A percentile compares a stretch with the other conserved stretches of the same genome.
Evolutionary conservation across 2,888 invertebrate species (phyloP).

Genomic region (Orchesellides sinensis): DNA sequence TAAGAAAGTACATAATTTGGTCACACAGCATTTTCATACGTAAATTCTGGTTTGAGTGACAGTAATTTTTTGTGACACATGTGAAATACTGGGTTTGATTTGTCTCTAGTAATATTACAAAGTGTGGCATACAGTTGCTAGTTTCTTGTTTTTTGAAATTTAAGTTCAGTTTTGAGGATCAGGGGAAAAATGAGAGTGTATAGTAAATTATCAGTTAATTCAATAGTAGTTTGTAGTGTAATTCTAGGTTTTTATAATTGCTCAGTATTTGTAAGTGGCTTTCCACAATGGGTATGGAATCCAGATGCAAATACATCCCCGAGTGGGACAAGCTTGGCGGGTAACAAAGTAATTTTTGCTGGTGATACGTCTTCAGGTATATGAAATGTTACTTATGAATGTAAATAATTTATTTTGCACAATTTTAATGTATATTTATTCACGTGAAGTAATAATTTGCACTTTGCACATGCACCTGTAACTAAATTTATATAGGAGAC

Average conservation of each 20-base stretch:
- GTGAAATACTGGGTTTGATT: too few species aligned
- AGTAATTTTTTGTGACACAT: too few species aligned
- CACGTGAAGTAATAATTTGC: not conserved
- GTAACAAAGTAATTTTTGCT: conserved; percentile 19
- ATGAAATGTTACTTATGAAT: not conserved
- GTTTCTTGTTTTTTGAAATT: not conserved
- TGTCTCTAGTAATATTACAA: too few species aligned
- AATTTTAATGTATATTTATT: not conserved
- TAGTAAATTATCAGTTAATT: not conserved
- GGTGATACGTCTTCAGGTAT: not conserved
- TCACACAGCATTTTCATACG: not conserved
- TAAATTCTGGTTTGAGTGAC: too few species aligned
- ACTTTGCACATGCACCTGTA: not conserved
- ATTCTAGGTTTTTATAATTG: conserved; percentile 1
- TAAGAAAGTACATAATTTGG: not conserved
- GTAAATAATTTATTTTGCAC: not conserved
- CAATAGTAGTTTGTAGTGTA: conserved; percentile 23
- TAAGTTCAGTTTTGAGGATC: not conserved
- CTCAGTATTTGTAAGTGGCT: conserved; percentile 50
- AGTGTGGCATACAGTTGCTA: not conserved
- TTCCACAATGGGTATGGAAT: conserved; percentile 74
- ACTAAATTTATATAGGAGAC: not conserved
- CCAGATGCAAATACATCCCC: conserved; percentile 51
- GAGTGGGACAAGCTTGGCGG: not conserved
- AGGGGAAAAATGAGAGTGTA: conserved; percentile 42